Percentiles rank a stretch among this genome's conserved stretches.
Conservation (phyloP, 2,113 vertebrate species). For the Pseudorectes ferrugineus region DNA sequence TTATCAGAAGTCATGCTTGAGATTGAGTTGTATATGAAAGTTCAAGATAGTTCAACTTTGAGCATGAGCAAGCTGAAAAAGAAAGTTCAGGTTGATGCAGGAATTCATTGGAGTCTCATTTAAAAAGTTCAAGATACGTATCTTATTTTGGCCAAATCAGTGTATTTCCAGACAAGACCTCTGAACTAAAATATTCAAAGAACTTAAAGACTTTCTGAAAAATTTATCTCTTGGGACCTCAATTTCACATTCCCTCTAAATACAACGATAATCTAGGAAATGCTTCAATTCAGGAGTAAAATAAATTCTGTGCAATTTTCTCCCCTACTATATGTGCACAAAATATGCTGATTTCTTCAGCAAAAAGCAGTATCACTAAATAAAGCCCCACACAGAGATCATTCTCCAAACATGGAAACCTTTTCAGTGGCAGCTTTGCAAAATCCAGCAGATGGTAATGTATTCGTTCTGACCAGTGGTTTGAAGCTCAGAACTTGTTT, state of each 20-base stretch:
- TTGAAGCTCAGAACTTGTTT: background rate
- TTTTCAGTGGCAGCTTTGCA: background rate
- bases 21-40: background rate
- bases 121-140: background rate
- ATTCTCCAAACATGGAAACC: background rate
- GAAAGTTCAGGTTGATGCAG: background rate
- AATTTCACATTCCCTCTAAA: background rate
- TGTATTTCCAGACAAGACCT: background rate
- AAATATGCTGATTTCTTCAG: background rate
- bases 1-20: background rate
- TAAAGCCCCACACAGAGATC: background rate
- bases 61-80: background rate
- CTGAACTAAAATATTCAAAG: background rate
- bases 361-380: background rate
- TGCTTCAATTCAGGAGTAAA: background rate
- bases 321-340: background rate
- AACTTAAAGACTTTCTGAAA: background rate
- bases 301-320: background rate
- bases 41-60: background rate
- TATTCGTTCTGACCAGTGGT: background rate
- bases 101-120: background rate
- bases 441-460: background rate
- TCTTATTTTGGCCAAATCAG: background rate
- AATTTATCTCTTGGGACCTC: background rate
- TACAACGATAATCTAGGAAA: background rate